phyloP scores from a whole-genome alignment of 2,113 vertebrate genomes.

The Burhinus oedicnemus region DNA sequence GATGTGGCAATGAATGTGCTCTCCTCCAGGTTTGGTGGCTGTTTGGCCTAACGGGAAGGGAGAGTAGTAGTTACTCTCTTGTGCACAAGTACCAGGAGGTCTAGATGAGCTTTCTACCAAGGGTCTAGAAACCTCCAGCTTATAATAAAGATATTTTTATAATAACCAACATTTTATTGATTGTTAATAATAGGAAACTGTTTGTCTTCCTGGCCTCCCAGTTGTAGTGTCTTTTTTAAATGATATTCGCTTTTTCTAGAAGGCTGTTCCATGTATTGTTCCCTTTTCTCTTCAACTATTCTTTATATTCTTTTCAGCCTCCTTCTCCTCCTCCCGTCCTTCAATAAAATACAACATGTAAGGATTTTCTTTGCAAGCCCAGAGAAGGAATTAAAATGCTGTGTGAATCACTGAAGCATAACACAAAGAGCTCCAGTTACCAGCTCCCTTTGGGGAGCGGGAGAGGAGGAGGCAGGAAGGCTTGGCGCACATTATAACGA shows the following conservation, averaged over 20 bases:
- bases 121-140: neutral
- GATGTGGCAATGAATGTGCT: neutral
- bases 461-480: neutral
- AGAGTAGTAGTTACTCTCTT: neutral
- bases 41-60: neutral
- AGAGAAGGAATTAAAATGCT: neutral
- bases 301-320: neutral
- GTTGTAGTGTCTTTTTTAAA: neutral
- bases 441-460: neutral
- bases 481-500: neutral
- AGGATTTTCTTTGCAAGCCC: neutral
- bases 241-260: neutral
- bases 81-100: neutral
- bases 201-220: neutral
- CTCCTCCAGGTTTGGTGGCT: neutral
- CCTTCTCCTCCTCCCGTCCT: neutral
- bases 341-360: neutral
- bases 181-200: neutral
- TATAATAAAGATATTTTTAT: neutral
- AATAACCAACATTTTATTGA: neutral
- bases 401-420: neutral
- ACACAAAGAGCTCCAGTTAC: neutral
- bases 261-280: neutral
- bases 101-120: neutral
- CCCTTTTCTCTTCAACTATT: neutral